Base-by-base conservation (phyloP, 2,888 invertebrate genomes). In the Poecilus cupreus region DNA sequence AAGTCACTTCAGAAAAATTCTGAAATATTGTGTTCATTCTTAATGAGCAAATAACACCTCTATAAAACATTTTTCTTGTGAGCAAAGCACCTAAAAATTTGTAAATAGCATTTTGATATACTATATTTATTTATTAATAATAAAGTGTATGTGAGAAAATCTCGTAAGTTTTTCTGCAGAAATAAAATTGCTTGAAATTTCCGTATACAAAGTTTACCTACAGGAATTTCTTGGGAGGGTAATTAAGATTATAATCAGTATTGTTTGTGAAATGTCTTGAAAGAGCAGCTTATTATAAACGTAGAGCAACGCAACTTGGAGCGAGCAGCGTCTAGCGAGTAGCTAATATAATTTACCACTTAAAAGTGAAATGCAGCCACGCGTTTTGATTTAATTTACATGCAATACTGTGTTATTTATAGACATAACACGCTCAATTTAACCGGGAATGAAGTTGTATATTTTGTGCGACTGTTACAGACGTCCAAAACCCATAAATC, bases 331-430 rank as follows among this genome's bases (percentile, higher is more conserved):
- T 11, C n/a, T n/a, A n/a, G 22, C n/a, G 13, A 13, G 26, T 11
- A 32, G 60, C 13, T 26, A 24, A 60, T 60, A 60, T 60, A 60
- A 60, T 60, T 60, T 32, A 26, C 60, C 60, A 60, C 39, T 13
- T 75, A 75, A 75, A 75, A 75, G 51, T 32, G 54, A 75, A 32
- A 49, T 54, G 75, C 54, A 75, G 26, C 39, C 75, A 74, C 74
- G 26, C 74, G 43, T 74, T 74, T 46, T 74, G 74, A 74, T 46
- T 46, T 54, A 74, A 43, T 75, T 75, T 75, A 75, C 60, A 60
- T 60, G 60, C 60, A 32, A 60, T 32, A 60, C 26, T 18, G 32
- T 16, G 49, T 75, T 75, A 75, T 75, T 75, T 51, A 75, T 75
- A 75, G 75, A 75, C 3, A 32, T n/a, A 54, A 46, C 74, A 74